Conservation (phyloP, 2,797 vertebrate genomes). For the Hyperoplus immaculatus region DNA sequence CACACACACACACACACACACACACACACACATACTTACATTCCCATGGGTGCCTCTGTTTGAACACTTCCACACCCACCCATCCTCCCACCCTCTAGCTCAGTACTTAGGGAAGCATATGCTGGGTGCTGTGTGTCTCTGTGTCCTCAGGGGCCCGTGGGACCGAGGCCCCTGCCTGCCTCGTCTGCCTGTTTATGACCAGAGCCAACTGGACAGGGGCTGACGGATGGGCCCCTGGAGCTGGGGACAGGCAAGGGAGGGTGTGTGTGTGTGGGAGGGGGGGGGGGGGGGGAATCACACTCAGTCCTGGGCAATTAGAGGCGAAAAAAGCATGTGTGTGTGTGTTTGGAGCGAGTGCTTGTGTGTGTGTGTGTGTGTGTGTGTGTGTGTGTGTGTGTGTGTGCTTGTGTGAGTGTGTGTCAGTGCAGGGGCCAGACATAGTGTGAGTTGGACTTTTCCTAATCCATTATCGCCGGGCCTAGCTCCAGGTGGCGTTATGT, state of each 20-base stretch:
- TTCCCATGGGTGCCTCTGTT: conserved; percentile 60
- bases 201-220: conserved; percentile 78
- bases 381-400: conserved; percentile 22
- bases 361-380: conserved; percentile 30
- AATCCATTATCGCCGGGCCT: conserved; percentile 81
- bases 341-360: conserved; percentile 22
- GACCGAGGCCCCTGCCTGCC: conserved; percentile 62
- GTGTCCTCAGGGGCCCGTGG: conserved; percentile 64
- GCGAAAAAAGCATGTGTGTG: conserved; percentile 30
- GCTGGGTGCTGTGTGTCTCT: conserved; percentile 67
- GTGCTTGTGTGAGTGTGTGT: conserved; percentile 32
- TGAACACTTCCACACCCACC: conserved; percentile 51
- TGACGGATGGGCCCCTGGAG: conserved; percentile 77
- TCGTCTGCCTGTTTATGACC: conserved; percentile 75
- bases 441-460: conserved; percentile 79
- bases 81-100: conserved; percentile 61
- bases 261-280: conserved; percentile 19
- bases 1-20: too few relatives aligned
- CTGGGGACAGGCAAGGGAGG: conserved; percentile 64
- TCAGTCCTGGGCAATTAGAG: conserved; percentile 72
- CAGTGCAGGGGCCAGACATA: conserved; percentile 33
- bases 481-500: conserved; percentile 81
- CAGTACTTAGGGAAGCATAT: conserved; percentile 77
- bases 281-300: background rate
- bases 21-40: background rate